Conservation (phyloP, 2,888 invertebrate species). For the Altica lythri region DNA sequence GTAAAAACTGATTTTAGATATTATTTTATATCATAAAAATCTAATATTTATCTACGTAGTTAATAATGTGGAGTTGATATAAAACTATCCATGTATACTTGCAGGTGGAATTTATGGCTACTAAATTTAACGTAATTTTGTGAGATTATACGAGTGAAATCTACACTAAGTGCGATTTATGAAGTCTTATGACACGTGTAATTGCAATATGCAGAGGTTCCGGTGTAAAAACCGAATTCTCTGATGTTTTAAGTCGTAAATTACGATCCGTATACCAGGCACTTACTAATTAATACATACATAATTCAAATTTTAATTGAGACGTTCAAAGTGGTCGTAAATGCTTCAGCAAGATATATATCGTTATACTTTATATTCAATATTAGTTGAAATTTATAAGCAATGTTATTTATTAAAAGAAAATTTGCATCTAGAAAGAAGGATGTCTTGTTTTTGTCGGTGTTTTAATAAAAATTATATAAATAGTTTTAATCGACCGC, state of each 20-base stretch:
- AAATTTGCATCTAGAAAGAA: no score
- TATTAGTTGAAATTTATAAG: no score
- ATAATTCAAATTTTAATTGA: conserved; percentile 53
- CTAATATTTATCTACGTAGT: no score
- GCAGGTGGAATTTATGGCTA: conserved; percentile 19
- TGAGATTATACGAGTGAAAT: conserved; percentile 5
- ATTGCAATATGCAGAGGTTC: conserved; percentile 30
- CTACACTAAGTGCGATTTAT: conserved; percentile 27
- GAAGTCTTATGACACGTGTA: conserved; percentile 39
- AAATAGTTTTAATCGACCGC: no score
- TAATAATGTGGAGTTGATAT: no score
- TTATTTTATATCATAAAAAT: no score
- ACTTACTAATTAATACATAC: conserved; percentile 51
- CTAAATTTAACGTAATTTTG: conserved; percentile 19
- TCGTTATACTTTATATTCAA: no score
- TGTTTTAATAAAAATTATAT: no score
- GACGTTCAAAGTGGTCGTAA: conserved; percentile 49
- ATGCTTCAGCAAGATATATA: conserved; percentile 43
- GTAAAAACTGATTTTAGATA: no score
- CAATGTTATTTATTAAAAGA: no score
- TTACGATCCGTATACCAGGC: conserved; percentile 47
- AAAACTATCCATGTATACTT: no score
- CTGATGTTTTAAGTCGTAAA: conserved; percentile 52
- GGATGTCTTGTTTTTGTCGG: no score
- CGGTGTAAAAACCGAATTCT: conserved; percentile 47